Conservation (phyloP, 2,113 vertebrate species). For the Amazona vittata region DNA sequence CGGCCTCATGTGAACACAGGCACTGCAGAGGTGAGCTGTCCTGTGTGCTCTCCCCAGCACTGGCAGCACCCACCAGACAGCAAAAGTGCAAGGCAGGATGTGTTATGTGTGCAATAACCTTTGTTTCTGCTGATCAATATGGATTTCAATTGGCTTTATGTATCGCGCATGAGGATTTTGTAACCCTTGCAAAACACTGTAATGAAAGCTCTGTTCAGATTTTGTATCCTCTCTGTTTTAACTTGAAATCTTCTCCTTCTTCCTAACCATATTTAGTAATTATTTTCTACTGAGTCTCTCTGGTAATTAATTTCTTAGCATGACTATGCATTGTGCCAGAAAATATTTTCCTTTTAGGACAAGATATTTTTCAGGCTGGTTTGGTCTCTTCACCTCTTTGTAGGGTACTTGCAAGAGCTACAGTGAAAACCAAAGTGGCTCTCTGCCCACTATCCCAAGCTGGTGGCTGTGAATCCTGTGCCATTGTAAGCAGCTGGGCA, state of each 20-base stretch:
- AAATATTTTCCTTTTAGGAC: not conserved
- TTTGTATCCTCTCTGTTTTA: not conserved
- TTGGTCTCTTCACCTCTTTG: not conserved
- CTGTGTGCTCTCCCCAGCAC: not conserved
- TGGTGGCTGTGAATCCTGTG: not conserved
- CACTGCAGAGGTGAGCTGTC: too few species aligned
- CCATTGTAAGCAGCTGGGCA: rapidly evolving
- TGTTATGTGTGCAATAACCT: rapidly evolving
- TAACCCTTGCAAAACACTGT: not conserved
- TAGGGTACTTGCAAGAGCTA: too few species aligned
- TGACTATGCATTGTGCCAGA: rapidly evolving
- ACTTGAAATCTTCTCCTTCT: not conserved
- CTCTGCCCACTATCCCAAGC: not conserved
- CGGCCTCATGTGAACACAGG: rapidly evolving
- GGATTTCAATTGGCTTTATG: not conserved
- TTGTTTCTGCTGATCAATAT: rapidly evolving
- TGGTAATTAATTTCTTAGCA: not conserved
- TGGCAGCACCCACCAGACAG: rapidly evolving
- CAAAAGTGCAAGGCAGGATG: not conserved
- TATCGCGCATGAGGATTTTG: not conserved
- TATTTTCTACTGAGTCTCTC: not conserved
- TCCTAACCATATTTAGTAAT: not conserved
- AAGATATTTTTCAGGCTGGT: not conserved
- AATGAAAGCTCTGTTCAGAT: not conserved
- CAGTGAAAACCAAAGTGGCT: rapidly evolving